phyloP scores from a whole-genome alignment of 2,113 vertebrate species.

The Rhabdornis inornatus region DNA sequence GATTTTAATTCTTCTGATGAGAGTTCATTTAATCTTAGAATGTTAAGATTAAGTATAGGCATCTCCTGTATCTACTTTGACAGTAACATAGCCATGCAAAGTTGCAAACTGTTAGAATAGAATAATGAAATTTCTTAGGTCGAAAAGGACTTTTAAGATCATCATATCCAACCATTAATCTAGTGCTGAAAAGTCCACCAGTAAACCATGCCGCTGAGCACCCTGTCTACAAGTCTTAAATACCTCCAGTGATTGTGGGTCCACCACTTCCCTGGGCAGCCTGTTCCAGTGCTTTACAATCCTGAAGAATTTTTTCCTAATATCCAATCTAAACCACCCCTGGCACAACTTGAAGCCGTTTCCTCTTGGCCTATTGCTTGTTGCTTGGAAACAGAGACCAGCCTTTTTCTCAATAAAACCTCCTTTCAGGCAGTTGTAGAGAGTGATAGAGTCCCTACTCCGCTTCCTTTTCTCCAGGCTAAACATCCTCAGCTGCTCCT shows the following conservation, averaged over 20 bases:
- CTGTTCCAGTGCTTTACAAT: background rate
- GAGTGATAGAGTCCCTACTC: background rate
- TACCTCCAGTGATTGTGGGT: background rate
- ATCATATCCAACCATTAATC: background rate
- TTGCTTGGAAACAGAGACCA: background rate
- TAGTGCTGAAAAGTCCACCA: background rate
- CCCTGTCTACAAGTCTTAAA: background rate
- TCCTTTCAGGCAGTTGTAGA: background rate
- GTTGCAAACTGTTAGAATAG: background rate
- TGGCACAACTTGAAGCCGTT: background rate
- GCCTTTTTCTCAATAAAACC: background rate
- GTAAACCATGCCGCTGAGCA: background rate
- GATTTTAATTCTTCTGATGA: background rate
- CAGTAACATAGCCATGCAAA: background rate
- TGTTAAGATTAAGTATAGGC: background rate
- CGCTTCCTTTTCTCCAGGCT: background rate
- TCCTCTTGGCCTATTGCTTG: background rate
- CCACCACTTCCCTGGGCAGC: background rate
- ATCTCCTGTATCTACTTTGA: background rate
- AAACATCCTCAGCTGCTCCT: background rate
- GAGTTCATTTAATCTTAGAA: background rate
- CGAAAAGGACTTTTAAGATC: background rate
- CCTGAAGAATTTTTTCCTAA: background rate
- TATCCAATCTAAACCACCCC: background rate
- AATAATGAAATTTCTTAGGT: background rate